Base-by-base conservation (phyloP, 2,888 invertebrate species). In the Calliopum simillimum region DNA sequence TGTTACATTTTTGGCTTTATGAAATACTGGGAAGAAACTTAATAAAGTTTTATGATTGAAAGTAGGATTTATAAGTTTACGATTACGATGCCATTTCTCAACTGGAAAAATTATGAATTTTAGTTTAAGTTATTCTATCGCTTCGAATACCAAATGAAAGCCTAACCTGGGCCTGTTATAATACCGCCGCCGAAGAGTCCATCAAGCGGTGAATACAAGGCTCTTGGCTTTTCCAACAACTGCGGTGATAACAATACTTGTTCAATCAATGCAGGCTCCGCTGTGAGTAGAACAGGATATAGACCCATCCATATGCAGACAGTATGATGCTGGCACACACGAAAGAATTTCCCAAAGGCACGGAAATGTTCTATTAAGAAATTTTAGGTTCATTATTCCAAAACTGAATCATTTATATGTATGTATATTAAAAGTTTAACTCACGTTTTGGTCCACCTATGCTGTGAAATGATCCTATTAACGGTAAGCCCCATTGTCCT, bases 211-310 rank as follows among this genome's bases (percentile, higher is more conserved):
- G 4, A 12, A 16, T 73, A 74, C 1, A 71, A 4, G n/a, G 1
- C 64, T 11, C 12, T 66, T 25, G 2, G 71, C 69, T 61, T 76
- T 78, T 76, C 69, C 3, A 78, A 47, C 19, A 76, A 71, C 2
- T 72, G 71, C 6, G 73, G 44, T 16, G 76, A 76, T 23, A 75
- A 73, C 1, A 77, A 58, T 19, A 77, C 66, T 61, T 76, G 69
- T 55, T 77, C 76, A 23, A 71, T 70, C 5, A 75, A 47, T 8
- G 55, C 70, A 1, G 77, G 76, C 46, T 78, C 78, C 2, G 69
- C 62, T 6, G 75, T 73, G 12, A 75, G 16, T 8, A 77, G 11
- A 12, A 68, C 58, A 1, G 78, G 76, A 21, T 71, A 47, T 6
- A 66, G 47, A 8, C 76, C 77, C 1, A 73, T 13, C 76, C 76